phyloP scores from a whole-genome alignment of 2,113 vertebrate genomes.

The Sarotherodon lohbergeri region DNA sequence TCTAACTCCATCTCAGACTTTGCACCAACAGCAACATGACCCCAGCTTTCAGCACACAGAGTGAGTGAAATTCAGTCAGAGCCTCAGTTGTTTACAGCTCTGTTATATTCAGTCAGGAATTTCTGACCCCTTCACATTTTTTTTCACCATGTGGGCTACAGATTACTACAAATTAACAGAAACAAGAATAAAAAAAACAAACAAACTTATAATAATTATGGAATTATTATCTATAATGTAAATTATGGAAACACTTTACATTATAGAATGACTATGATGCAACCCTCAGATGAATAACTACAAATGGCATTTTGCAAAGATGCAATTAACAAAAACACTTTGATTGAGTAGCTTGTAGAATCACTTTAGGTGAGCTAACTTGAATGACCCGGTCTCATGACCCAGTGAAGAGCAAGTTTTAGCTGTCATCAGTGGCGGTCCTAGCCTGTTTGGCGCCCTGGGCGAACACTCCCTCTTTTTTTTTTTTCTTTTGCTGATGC shows the following conservation, averaged over 20 bases:
- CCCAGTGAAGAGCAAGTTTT: neutral
- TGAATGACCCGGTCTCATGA: neutral
- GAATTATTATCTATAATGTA: neutral
- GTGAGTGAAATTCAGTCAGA: neutral
- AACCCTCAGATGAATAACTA: neutral
- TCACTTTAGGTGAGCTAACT: neutral
- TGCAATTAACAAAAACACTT: neutral
- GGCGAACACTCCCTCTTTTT: no score
- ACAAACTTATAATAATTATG: neutral
- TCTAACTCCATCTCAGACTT: neutral
- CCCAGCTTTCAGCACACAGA: neutral
- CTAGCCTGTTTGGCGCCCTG: no score
- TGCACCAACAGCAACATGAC: neutral
- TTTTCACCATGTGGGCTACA: neutral
- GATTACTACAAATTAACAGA: rapidly evolving
- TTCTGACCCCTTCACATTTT: neutral
- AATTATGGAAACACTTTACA: neutral
- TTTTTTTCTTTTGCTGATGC: no score
- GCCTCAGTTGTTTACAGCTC: rapidly evolving
- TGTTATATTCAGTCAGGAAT: neutral
- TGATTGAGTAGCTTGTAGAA: neutral
- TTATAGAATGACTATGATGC: rapidly evolving
- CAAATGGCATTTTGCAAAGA: neutral
- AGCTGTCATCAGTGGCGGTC: neutral
- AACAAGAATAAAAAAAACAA: neutral